A percentile compares a stretch with the other conserved stretches of the same genome.
Conservation (phyloP, 1,140 invertebrate species). For the Drosophila quadrilineata region DNA sequence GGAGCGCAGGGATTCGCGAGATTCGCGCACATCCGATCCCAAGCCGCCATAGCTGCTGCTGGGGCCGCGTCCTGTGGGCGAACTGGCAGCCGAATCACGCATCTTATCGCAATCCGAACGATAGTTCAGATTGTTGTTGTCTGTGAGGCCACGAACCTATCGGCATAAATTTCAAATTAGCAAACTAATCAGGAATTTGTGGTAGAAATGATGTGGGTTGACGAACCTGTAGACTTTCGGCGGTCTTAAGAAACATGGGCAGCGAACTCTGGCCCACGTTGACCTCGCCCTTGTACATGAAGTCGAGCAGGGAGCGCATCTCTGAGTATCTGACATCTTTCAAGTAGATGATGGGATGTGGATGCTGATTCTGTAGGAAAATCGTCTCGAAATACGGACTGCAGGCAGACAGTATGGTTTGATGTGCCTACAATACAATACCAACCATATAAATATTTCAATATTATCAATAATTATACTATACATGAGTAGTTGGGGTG, state of each 20-base stretch:
- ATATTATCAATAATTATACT: too few relatives aligned
- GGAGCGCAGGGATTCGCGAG: constrained; percentile 63
- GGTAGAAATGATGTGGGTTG: too few relatives aligned
- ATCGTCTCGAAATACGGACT: constrained; percentile 97
- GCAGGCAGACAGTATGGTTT: constrained; percentile 95
- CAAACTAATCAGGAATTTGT: constrained; percentile 24
- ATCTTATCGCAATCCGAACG: constrained; percentile 76
- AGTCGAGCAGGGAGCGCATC: constrained; percentile 93
- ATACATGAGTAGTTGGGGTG: too few relatives aligned
- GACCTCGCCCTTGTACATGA: constrained; percentile 96
- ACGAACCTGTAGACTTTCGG: constrained; percentile 92
- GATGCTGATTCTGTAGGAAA: constrained; percentile 94
- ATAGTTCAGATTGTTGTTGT: constrained; percentile 88
- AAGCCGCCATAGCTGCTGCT: constrained; percentile 46
- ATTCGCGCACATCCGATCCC: constrained; percentile 59
- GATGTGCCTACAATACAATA: constrained; percentile 87
- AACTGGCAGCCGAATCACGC: constrained; percentile 72
- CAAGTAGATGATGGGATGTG: constrained; percentile 95
- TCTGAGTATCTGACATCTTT: constrained; percentile 93
- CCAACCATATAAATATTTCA: too few relatives aligned
- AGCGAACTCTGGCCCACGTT: constrained; percentile 93
- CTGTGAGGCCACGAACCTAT: constrained; percentile 88
- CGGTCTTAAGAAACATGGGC: constrained; percentile 94
- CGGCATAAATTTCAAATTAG: not conserved
- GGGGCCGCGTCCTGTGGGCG: constrained; percentile 68